Evolutionary conservation across 2,113 vertebrate species (phyloP).

Genomic region (Oxyruncus cristatus): DNA sequence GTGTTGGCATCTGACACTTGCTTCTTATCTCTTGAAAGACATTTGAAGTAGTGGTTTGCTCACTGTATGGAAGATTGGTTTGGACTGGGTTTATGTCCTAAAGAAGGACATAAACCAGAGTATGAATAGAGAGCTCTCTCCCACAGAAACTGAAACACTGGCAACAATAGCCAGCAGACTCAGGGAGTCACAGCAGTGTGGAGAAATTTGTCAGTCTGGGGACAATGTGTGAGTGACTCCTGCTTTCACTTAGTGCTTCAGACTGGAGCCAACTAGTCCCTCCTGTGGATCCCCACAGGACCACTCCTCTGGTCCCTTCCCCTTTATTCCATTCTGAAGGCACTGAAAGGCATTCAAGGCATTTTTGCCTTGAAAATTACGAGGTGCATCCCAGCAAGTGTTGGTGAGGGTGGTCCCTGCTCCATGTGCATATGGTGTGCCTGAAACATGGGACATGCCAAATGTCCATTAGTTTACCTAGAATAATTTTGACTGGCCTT

Average conservation of each 20-base stretch:
- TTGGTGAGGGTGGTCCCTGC: not conserved
- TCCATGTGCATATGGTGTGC: not conserved
- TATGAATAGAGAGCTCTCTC: not conserved
- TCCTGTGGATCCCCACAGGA: not conserved
- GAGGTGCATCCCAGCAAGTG: not conserved
- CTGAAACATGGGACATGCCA: not conserved
- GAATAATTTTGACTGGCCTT: not conserved
- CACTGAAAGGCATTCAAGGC: not conserved
- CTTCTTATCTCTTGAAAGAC: not conserved
- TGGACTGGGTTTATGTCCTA: not conserved
- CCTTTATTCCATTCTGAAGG: not conserved
- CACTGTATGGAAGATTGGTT: not conserved
- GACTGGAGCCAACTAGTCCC: not conserved
- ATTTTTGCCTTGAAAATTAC: not conserved
- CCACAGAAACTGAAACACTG: not conserved
- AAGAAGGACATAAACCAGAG: not conserved
- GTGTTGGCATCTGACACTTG: not conserved
- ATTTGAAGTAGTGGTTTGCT: not conserved
- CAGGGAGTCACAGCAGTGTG: not conserved
- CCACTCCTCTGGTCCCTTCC: not conserved
- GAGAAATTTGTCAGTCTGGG: not conserved
- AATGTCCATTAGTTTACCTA: not conserved
- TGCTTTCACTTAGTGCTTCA: not conserved
- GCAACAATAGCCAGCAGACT: not conserved
- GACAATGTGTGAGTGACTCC: not conserved